These are phyloP conservation scores for Actenoides hombroni DNA, from an alignment of 2,113 vertebrate species.

Conservation along the genomic window DNA sequence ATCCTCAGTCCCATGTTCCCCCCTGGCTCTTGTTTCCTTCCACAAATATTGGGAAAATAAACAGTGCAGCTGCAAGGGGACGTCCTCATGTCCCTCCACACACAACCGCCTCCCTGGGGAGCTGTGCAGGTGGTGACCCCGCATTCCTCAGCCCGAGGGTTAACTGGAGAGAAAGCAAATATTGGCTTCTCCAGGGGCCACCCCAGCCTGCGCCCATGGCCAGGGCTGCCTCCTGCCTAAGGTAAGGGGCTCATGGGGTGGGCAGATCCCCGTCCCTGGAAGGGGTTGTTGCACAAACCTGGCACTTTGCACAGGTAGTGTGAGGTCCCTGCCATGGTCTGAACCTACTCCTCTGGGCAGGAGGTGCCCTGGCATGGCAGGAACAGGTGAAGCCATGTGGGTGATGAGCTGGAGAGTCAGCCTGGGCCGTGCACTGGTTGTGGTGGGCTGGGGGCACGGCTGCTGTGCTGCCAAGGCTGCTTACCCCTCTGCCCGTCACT, in stretches of 20 bases:
- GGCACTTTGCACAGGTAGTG: fast-evolving
- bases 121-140: conserved; percentile 56
- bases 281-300: not conserved
- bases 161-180: conserved; percentile 66
- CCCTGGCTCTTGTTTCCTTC: conserved; percentile 30
- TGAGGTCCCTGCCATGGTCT: fast-evolving
- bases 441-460: not conserved
- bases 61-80: not conserved
- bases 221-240: not conserved
- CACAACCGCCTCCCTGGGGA: not conserved
- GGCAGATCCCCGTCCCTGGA: not conserved
- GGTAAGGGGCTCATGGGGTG: fast-evolving
- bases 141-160: conserved; percentile 42
- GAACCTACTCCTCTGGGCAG: not conserved
- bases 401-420: not conserved
- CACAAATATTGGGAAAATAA: conserved; percentile 57
- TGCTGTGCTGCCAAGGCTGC: not conserved
- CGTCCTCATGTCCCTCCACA: not conserved
- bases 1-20: not conserved
- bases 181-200: not conserved
- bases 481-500: not conserved
- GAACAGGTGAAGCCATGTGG: fast-evolving
- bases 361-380: fast-evolving
- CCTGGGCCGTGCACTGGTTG: not conserved
- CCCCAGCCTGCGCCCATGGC: not conserved